Conservation (phyloP, 1,140 invertebrate species). For the Dendrolimus punctatus region DNA sequence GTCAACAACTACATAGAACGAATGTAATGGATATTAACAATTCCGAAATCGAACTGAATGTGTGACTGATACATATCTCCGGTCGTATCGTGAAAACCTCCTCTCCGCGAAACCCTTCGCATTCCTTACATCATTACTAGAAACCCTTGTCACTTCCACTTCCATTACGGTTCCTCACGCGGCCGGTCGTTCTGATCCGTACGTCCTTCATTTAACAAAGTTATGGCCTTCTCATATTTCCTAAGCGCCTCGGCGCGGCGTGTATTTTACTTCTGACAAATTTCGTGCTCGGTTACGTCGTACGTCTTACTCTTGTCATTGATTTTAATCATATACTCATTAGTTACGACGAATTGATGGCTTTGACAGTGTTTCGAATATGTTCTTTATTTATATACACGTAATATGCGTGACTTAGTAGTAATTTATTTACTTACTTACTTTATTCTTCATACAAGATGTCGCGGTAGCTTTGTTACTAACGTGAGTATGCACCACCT, state of each 20-base stretch:
- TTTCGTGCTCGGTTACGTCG: too few species aligned
- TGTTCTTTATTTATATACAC: too few species aligned
- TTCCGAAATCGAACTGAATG: conserved; percentile 9
- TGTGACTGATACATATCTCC: conserved; percentile 40
- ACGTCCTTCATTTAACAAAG: conserved; percentile 54
- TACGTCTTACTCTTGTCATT: too few species aligned
- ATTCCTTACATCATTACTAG: conserved; percentile 61
- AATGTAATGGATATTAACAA: conserved; percentile 7
- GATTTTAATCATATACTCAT: too few species aligned
- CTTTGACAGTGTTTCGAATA: too few species aligned
- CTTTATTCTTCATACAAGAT: too few species aligned
- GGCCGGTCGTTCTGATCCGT: conserved; percentile 36
- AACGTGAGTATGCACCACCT: too few species aligned
- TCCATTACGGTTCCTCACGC: conserved; percentile 50
- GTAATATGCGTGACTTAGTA: too few species aligned
- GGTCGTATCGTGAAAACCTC: conserved; percentile 40
- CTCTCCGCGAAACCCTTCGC: conserved; percentile 39
- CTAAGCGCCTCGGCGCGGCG: conserved; percentile 21
- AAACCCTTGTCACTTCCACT: conserved; percentile 67
- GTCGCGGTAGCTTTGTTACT: too few species aligned
- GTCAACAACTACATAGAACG: conserved; percentile 1
- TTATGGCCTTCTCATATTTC: conserved; percentile 57
- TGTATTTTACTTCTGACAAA: neutral
- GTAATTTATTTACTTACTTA: too few species aligned
- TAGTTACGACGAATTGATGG: too few species aligned